A percentile compares a stretch with the other conserved stretches of the same genome.
These are phyloP conservation scores for Mechanitis mazaeus DNA, from an alignment of 2,888 invertebrate species.

Conservation along the genomic window DNA sequence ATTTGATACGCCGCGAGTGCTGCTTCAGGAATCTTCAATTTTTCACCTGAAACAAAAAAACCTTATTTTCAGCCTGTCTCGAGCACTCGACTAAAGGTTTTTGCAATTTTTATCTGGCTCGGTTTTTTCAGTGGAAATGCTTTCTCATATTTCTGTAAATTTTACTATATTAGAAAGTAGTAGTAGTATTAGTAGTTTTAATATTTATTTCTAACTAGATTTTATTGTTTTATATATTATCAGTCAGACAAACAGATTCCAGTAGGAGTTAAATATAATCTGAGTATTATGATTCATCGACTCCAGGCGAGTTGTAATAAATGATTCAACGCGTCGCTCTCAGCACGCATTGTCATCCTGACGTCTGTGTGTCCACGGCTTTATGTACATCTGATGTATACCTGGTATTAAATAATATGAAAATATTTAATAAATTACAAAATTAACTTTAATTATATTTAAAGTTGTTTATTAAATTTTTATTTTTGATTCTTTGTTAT, in stretches of 20 bases:
- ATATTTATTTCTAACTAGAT: too few species aligned
- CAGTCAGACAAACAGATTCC: too few species aligned
- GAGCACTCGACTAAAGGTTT: conserved; percentile 11
- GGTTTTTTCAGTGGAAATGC: not conserved
- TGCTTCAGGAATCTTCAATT: conserved; percentile 44
- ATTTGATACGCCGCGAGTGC: conserved; percentile 54
- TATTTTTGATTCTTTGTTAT: too few species aligned
- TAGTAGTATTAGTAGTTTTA: too few species aligned
- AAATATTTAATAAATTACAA: not conserved
- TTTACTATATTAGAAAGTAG: not conserved
- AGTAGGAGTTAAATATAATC: conserved; percentile 1
- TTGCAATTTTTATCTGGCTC: not conserved
- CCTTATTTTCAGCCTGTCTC: conserved; percentile 39
- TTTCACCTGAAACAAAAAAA: conserved; percentile 54
- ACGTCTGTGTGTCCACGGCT: conserved; percentile 2
- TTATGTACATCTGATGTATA: not conserved
- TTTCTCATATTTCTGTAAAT: not conserved
- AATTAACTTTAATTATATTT: too few species aligned
- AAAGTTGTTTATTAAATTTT: too few species aligned
- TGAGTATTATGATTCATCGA: conserved; percentile 3
- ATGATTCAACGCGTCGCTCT: conserved; percentile 23
- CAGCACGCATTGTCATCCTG: conserved; percentile 8
- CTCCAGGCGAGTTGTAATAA: conserved; percentile 11
- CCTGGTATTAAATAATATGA: not conserved
- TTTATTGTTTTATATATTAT: too few species aligned